Evolutionary conservation across 2,113 vertebrate genomes (phyloP).

Genomic region (Erinaceus europaeus): DNA sequence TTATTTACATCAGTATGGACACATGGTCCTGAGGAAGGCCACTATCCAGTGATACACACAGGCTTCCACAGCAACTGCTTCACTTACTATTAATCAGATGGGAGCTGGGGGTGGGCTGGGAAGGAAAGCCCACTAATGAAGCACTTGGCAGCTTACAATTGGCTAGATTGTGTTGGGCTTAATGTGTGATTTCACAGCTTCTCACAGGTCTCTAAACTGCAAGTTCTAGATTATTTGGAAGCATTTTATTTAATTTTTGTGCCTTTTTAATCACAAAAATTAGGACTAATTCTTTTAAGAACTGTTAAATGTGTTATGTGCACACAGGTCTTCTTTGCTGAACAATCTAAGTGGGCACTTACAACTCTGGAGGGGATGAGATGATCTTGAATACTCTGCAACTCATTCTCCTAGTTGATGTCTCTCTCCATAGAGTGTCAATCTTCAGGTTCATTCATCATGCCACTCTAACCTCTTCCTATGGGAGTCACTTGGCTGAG

Average conservation of each 20-base stretch:
- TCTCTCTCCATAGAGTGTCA: background rate
- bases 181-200: conserved; percentile 55
- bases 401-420: background rate
- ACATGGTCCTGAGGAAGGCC: background rate
- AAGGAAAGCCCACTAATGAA: background rate
- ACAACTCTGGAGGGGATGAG: background rate
- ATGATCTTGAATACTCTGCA: background rate
- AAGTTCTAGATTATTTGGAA: conserved; percentile 58
- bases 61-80: background rate
- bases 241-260: conserved; percentile 69
- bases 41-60: background rate
- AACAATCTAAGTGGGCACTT: background rate
- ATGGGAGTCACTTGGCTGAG: background rate
- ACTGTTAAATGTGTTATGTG: conserved; percentile 47
- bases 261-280: conserved; percentile 62
- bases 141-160: conserved; percentile 9
- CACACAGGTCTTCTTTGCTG: background rate
- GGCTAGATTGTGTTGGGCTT: conserved; percentile 40
- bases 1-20: background rate
- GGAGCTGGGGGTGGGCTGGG: background rate
- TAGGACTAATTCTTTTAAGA: conserved; percentile 58
- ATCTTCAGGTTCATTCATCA: background rate
- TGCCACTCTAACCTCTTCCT: background rate
- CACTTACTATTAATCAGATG: background rate
- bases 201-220: conserved; percentile 54